These are phyloP conservation scores for Pristionchus maxplancki DNA, from an alignment of 2,888 invertebrate species.

Conservation along the genomic window DNA sequence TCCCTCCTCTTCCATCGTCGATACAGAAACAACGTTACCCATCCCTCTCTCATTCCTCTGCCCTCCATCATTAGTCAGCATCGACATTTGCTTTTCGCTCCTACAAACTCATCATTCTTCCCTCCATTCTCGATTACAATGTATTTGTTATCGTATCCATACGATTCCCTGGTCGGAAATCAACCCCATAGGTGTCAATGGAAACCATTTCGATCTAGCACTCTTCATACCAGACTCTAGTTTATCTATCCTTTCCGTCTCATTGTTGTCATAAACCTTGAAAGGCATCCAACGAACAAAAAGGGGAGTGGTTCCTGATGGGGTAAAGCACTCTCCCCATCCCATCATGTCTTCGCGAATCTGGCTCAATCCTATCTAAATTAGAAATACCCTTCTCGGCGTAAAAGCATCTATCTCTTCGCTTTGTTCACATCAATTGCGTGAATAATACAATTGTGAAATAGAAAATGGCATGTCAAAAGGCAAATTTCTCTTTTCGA, in stretches of 20 bases:
- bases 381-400: background rate
- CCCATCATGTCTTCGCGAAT: background rate
- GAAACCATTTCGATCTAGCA: background rate
- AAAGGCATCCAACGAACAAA: background rate
- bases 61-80: background rate
- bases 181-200: background rate
- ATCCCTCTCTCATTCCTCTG: background rate
- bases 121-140: background rate
- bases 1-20: background rate
- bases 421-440: background rate
- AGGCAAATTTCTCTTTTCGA: background rate
- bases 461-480: background rate
- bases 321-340: conserved; percentile 3
- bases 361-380: background rate
- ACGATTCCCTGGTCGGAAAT: background rate
- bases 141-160: background rate
- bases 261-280: background rate
- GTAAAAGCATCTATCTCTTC: background rate
- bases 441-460: background rate
- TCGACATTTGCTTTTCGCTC: background rate
- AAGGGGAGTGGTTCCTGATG: background rate
- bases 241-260: background rate
- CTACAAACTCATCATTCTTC: background rate
- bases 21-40: background rate
- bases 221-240: background rate